Evolutionary conservation across 1,140 invertebrate genomes (phyloP), one percentile per base, ranked within the genome.

Genomic region (Heliothis subflexa): DNA sequence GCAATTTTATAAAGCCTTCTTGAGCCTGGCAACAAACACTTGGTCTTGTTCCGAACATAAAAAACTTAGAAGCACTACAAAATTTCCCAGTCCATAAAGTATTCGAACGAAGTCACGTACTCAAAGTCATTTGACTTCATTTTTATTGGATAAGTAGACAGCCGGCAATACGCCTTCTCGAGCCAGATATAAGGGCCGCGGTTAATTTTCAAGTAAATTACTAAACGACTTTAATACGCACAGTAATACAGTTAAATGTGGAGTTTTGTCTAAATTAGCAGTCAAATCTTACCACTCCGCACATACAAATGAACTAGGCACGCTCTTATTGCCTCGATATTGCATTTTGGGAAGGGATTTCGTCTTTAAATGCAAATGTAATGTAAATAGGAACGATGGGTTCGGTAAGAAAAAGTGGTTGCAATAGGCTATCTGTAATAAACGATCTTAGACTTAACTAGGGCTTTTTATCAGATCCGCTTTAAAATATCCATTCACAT

Each of bases 151-250:
- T 70, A 68, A 78, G 62, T 62, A 50, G 55, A 40, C 28, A 52
- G 16, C 64, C 45, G 45, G 73, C 79, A 70, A 80, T 83, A 81
- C 21, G 28, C 49, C 64, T 45, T 28, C 49, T n/a, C 33, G 40
- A 71, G 66, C 68, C 68, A 55, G 71, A 74, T 61, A 61, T 61
- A 74, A 74, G 71, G 54, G 21, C 70, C 25, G 40, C 12, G 55
- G 71, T 74, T 73, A 74, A 74, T 74, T 61, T 61, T 28, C 71
- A 74, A 74, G 71, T 74, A 74, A 74, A 74, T 74, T 74, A 61
- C 55, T 59, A 74, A 74, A 74, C 55, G 55, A 74, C 71, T 74
- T 74, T 74, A 74, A 74, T 74, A 73, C 71, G 16, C 52, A 9
- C 13, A 50, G 16, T 33, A 70, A 66, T 66, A 66, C 50, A 71